Evolutionary conservation across 1,140 invertebrate genomes (phyloP), one percentile per base, ranked within the genome.

Genomic region (Lamellibrachia luymesi): DNA sequence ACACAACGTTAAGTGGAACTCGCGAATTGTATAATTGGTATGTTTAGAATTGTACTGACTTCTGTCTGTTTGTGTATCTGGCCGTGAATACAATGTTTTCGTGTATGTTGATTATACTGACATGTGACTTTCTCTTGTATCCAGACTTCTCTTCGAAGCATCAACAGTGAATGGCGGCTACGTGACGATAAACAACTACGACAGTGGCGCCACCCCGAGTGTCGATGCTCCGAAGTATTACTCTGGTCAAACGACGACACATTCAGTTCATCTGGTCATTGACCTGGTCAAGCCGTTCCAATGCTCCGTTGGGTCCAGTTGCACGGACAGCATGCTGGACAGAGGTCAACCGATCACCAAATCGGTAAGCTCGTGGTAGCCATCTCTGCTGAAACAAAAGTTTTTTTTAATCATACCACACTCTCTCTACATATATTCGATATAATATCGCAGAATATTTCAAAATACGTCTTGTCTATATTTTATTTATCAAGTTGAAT

Each of bases 101-200:
- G 10, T 80, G 13, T 13, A 80, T 6, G 17, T 22, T 17, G 17
- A 17, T 17, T 6, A 80, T 22, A 10, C 25, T 80, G 64, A 80
- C 10, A 22, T 80, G 5, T 80, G 64, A 52, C 51, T 52, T 6
- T 22, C 64, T 2, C 64, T 80, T 80, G 4, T 80, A 10, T 6
- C 2, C 64, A 80, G 64, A 80, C 64, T 80, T 80, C 64, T 17
- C 64, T 80, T 80, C 64, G 64, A 10, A 80, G 64, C 64, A 80
- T 6, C 5, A 22, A 80, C 64, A 22, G 13, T 22, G 64, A 80
- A 80, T 80, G 64, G 64, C 91, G 91, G 91, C n/a, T 91, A 91
- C 91, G 49, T 91, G 49, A 91, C 49, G 51, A 51, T 91, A 2
- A 91, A 91, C 8, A 91, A 91, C 91, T 91, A 91, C 91, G 91